Conservation (phyloP, 2,888 invertebrate species). For the Lasioglossum zephyrum region DNA sequence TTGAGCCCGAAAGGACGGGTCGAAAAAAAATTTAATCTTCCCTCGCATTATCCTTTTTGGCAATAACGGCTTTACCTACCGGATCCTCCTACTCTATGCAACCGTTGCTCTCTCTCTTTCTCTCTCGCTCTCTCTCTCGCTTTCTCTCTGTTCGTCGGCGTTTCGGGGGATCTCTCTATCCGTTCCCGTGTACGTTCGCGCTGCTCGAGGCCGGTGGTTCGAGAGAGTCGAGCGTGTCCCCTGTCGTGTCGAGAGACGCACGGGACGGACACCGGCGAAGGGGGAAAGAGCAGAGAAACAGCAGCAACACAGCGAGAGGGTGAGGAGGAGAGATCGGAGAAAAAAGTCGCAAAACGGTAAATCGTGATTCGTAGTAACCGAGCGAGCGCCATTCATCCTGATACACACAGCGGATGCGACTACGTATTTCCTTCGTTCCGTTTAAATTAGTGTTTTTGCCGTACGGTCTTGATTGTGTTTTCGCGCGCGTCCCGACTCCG, state of each 20-base stretch:
- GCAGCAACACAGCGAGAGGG: neutral
- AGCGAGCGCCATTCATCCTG: constrained; percentile 79
- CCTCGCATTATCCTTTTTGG: constrained; percentile 79
- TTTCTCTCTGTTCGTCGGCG: constrained; percentile 23
- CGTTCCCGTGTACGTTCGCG: neutral
- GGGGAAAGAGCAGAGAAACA: neutral
- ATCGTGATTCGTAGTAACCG: constrained; percentile 78
- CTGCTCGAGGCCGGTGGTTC: neutral
- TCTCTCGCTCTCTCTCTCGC: constrained; percentile 3
- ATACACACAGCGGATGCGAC: constrained; percentile 79
- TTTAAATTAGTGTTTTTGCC: constrained; percentile 80
- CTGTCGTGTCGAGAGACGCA: constrained; percentile 43
- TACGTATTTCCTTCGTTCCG: constrained; percentile 82
- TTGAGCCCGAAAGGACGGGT: constrained; percentile 55
- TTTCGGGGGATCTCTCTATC: neutral
- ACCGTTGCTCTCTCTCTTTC: constrained; percentile 16
- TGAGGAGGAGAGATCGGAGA: constrained; percentile 24
- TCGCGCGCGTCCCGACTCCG: constrained; percentile 56
- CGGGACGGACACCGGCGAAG: constrained; percentile 14
- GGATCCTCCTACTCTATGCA: constrained; percentile 55
- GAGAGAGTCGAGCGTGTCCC: constrained; percentile 20
- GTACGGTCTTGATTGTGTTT: constrained; percentile 77
- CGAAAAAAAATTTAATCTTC: constrained; percentile 78
- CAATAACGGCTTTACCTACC: constrained; percentile 74
- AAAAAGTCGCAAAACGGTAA: constrained; percentile 76